phyloP scores from a whole-genome alignment of 1,140 invertebrate species.

The Brachionus asplanchnoidis region DNA sequence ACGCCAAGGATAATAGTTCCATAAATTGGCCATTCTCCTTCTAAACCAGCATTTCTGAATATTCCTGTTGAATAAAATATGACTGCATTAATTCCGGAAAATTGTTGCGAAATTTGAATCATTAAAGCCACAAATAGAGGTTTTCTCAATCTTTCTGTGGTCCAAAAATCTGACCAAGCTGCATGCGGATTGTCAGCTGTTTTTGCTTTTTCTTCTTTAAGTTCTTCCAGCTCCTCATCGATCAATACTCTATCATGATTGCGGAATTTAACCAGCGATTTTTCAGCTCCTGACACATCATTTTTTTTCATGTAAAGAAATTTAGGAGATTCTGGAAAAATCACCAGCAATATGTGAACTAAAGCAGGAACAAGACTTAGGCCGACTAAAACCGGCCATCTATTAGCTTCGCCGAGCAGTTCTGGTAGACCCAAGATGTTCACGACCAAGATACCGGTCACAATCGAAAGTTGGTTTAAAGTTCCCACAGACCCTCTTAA shows the following conservation, averaged over 20 bases:
- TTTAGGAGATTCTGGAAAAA: slow-evolving; percentile 86
- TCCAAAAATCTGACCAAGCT: background rate
- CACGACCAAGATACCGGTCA: slow-evolving; percentile 72
- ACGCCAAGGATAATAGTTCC: slow-evolving; percentile 69
- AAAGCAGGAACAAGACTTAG: slow-evolving; percentile 82
- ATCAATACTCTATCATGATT: slow-evolving; percentile 42
- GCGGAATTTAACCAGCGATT: slow-evolving; percentile 47
- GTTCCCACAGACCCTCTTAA: slow-evolving; percentile 75
- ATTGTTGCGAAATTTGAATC: slow-evolving; percentile 79
- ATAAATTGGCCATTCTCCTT: slow-evolving; percentile 61
- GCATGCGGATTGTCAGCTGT: background rate
- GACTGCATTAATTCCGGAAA: slow-evolving; percentile 60
- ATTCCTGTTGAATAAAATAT: slow-evolving; percentile 66
- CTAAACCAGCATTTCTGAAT: slow-evolving; percentile 66
- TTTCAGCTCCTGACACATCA: slow-evolving; percentile 83
- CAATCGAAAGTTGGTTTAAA: slow-evolving; percentile 79
- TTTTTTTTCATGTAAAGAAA: slow-evolving; percentile 85
- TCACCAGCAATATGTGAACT: slow-evolving; percentile 79
- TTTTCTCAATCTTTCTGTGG: slow-evolving; percentile 60
- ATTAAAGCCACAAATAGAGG: slow-evolving; percentile 75
- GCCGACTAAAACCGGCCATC: slow-evolving; percentile 70
- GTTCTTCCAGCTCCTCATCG: slow-evolving; percentile 48
- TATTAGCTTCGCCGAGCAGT: slow-evolving; percentile 67
- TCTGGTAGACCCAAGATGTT: slow-evolving; percentile 62
- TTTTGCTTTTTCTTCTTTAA: slow-evolving; percentile 46